Evolutionary conservation across 2,888 invertebrate species (phyloP).

Genomic region (Netelia virgata): DNA sequence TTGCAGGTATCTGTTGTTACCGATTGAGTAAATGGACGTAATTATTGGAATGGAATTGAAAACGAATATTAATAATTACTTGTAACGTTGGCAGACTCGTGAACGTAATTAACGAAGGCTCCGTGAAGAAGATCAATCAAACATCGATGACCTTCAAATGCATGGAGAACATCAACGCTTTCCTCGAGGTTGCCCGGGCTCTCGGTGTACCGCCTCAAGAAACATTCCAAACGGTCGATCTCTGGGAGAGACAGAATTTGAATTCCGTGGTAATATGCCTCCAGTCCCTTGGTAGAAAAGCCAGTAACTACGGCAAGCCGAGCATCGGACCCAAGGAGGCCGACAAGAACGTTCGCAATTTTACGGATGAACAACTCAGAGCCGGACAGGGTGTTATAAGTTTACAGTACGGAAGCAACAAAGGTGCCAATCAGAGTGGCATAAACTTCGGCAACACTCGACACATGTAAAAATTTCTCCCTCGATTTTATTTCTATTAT

Average conservation of each 20-base stretch:
- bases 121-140: conserved; percentile 95
- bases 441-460: conserved; percentile 98
- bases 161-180: conserved; percentile 99
- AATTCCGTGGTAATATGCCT: conserved; percentile 98
- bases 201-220: conserved; percentile 97
- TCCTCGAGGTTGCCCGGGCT: conserved; percentile 92
- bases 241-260: conserved; percentile 98
- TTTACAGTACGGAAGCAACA: conserved; percentile 98
- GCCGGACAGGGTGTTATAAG: conserved; percentile 97
- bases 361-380: conserved; percentile 96
- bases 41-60: neutral
- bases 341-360: conserved; percentile 96
- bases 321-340: conserved; percentile 98
- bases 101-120: conserved; percentile 93
- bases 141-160: conserved; percentile 98
- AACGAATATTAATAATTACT: neutral
- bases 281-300: conserved; percentile 97
- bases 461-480: conserved; percentile 92
- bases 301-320: conserved; percentile 93
- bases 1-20: conserved; percentile 90
- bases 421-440: conserved; percentile 98
- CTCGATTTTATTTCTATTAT: conserved; percentile 1
- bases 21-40: neutral
- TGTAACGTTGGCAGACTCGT: conserved; percentile 88
- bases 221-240: conserved; percentile 98